phyloP scores from a whole-genome alignment of 2,797 vertebrate species.

The Artibeus lituratus region DNA sequence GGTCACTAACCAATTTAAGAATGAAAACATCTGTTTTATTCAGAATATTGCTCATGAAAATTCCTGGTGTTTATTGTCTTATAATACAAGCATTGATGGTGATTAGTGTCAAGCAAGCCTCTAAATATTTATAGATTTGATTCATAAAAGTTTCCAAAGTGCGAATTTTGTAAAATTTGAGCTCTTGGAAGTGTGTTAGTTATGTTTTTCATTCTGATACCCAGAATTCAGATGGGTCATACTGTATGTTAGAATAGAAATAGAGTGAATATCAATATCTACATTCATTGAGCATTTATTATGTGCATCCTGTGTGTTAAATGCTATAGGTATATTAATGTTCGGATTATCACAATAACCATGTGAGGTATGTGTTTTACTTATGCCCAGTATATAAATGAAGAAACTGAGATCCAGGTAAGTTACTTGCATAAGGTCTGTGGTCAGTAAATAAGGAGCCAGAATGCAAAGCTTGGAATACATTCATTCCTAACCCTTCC shows the following conservation, averaged over 20 bases:
- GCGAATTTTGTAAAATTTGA: conserved; percentile 49
- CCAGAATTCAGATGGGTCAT: neutral
- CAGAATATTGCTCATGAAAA: conserved; percentile 62
- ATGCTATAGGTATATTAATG: neutral
- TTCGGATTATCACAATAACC: neutral
- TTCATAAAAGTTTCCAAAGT: conserved; percentile 55
- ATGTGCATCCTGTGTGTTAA: neutral
- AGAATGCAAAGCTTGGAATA: neutral
- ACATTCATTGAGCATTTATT: neutral
- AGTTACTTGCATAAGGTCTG: neutral
- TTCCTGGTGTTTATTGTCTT: conserved; percentile 56
- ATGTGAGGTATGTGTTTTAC: neutral
- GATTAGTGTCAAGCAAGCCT: conserved; percentile 58
- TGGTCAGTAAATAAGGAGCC: neutral
- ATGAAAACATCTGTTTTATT: conserved; percentile 66
- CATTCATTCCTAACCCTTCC: neutral
- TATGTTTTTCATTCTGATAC: neutral
- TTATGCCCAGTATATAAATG: neutral
- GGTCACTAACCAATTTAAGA: conserved; percentile 64
- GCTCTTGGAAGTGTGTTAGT: neutral
- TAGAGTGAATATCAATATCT: neutral
- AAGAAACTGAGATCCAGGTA: neutral
- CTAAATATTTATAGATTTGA: conserved; percentile 71
- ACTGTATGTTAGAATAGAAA: neutral
- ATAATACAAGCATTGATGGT: conserved; percentile 46